Evolutionary conservation across 53 echinoderm and acorn worm species (phyloP), one percentile per base, ranked within the genome.

Genomic region (Zoroaster sp.): DNA sequence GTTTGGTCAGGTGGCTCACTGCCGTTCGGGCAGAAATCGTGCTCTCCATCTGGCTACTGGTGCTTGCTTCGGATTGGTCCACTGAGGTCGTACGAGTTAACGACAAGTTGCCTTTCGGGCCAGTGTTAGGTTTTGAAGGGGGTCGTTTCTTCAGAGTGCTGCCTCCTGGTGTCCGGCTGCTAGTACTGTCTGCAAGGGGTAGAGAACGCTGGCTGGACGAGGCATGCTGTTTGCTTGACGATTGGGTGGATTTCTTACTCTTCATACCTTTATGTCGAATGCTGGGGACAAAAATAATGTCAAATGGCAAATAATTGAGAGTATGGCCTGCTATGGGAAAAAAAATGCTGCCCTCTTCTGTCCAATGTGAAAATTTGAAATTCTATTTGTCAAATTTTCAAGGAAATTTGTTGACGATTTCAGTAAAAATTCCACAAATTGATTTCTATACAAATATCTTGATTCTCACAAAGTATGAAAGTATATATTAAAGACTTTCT

Each of bases 251-350:
- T 38, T 93, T 92, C 82, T 93, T 91, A 83, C 92, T 95, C 41
- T 95, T 96, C 80, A 92, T 93, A 30, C 88, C 93, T 72, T 96
- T 96, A 66, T 94, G 94, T 32, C 93, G 83, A 44, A 96, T 92
- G 55, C 96, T 96, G 89, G 15, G 44, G 71, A 42, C 11, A n/a
- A 83, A 13, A 3, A 76, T 17, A 44, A 76, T 73, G 10, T 18
- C 35, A 38, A 66, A 13, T 13, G 53, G 17, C 7, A 66, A 25
- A 66, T 66, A 66, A 25, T 66, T 66, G 21, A 25, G 11, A 51
- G 11, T 51, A 51, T 11, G 11, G 53, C 53, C 53, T 52, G 53
- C 17, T 52, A 52, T 17, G n/a, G n/a, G n/a, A n/a, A n/a, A n/a
- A n/a, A n/a, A n/a, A n/a, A n/a, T n/a, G n/a, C n/a, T n/a, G n/a